Evolutionary conservation across 2,797 vertebrate species (phyloP).

Genomic region (Protosalanx chinensis): DNA sequence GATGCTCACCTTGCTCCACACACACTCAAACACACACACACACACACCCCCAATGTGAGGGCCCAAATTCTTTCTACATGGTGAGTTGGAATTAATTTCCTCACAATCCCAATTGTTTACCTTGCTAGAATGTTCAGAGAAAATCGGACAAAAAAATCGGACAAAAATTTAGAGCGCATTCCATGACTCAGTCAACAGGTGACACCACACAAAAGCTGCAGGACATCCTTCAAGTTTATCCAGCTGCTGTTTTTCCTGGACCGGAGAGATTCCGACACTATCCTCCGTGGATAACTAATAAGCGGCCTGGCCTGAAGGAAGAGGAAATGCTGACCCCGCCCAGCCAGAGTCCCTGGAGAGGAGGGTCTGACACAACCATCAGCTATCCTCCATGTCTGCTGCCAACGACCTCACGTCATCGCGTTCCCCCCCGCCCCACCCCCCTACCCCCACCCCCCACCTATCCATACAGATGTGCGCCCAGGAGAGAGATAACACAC

Average conservation of each 20-base stretch:
- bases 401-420: conserved; percentile 42
- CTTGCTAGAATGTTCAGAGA: conserved; percentile 24
- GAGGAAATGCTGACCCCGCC: conserved; percentile 22
- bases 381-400: conserved; percentile 40
- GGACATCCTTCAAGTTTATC: conserved; percentile 33
- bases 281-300: conserved; percentile 38
- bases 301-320: conserved; percentile 16
- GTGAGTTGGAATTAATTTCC: conserved; percentile 44
- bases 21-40: conserved; percentile 12
- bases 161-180: neutral
- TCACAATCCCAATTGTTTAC: conserved; percentile 48
- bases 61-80: conserved; percentile 36
- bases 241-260: conserved; percentile 60
- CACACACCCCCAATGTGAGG: conserved; percentile 7
- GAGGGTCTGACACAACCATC: conserved; percentile 9
- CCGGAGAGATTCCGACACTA: conserved; percentile 29
- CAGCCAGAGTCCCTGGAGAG: conserved; percentile 37
- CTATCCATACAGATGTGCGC: conserved; percentile 36
- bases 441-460: neutral
- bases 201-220: conserved; percentile 29
- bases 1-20: conserved; percentile 19
- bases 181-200: conserved; percentile 30
- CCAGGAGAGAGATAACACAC: conserved; percentile 7
- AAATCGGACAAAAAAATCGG: conserved; percentile 19
- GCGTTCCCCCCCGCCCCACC: conserved; percentile 20